Evolutionary conservation across 2,113 vertebrate species (phyloP).

Genomic region (Elaphurus davidianus): DNA sequence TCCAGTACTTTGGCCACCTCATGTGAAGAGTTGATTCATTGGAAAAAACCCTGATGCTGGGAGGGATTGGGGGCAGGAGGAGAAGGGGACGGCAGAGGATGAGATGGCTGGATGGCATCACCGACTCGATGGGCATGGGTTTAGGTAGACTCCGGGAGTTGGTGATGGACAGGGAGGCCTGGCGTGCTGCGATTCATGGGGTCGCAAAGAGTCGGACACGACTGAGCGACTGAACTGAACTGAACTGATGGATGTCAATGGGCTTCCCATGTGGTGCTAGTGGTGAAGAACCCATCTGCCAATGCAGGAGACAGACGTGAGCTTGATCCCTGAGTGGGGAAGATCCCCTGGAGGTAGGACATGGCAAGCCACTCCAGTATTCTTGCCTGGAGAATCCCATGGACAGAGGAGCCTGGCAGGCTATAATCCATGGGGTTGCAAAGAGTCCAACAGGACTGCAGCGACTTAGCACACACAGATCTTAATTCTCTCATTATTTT

Average conservation of each 20-base stretch:
- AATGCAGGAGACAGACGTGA: not conserved
- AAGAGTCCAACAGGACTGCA: not conserved
- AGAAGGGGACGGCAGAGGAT: too few species aligned
- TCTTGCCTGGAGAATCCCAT: not conserved
- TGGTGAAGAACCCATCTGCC: not conserved
- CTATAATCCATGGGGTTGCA: not conserved
- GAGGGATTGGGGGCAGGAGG: too few species aligned
- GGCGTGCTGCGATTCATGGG: too few species aligned
- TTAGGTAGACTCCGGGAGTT: too few species aligned
- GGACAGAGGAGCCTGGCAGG: not conserved
- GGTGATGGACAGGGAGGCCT: too few species aligned
- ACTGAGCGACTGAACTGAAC: too few species aligned
- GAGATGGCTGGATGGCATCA: too few species aligned
- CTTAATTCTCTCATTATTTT: not conserved
- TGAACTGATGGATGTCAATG: not conserved
- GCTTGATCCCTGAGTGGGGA: not conserved
- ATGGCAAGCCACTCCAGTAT: not conserved
- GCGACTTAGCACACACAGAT: rapidly evolving
- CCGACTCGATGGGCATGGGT: too few species aligned
- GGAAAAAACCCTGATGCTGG: too few species aligned
- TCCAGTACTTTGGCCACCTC: too few species aligned
- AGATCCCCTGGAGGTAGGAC: not conserved
- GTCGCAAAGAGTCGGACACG: too few species aligned
- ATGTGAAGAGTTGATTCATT: too few species aligned
- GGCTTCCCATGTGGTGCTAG: not conserved